phyloP scores from a whole-genome alignment of 2,888 invertebrate species.

The Brachynemurus nebulosus region DNA sequence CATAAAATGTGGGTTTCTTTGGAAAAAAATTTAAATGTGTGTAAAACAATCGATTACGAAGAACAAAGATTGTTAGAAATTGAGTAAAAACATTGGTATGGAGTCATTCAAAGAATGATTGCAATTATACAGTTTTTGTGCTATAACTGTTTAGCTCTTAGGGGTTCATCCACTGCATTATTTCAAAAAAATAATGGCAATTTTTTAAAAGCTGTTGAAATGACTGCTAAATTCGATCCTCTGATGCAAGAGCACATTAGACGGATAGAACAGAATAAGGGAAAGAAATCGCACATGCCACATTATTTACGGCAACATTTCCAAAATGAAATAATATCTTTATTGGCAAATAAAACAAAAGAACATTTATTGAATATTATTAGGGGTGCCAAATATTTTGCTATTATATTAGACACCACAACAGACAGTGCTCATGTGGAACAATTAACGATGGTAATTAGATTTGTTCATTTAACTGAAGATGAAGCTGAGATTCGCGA shows the following conservation, averaged over 20 bases:
- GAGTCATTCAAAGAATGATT: conserved; percentile 15
- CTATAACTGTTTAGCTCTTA: conserved; percentile 14
- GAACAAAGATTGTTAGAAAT: conserved; percentile 14
- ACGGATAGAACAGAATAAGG: conserved; percentile 2
- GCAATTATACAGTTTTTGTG: conserved; percentile 15
- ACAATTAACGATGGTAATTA: conserved; percentile 1
- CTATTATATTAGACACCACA: conserved; percentile 3
- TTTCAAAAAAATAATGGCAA: conserved; percentile 15
- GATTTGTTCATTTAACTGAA: not conserved
- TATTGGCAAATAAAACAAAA: conserved; percentile 16
- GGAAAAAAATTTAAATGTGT: conserved; percentile 12
- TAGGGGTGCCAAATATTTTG: conserved; percentile 1
- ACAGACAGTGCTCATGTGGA: conserved; percentile 1
- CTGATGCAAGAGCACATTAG: conserved; percentile 15
- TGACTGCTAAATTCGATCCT: conserved; percentile 17
- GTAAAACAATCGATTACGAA: conserved; percentile 13
- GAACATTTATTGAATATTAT: conserved; percentile 13
- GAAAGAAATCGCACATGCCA: conserved; percentile 4
- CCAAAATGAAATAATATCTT: conserved; percentile 16
- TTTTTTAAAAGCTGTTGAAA: conserved; percentile 17
- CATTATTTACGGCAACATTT: not conserved
- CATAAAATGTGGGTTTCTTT: conserved; percentile 13
- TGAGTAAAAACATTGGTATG: conserved; percentile 15
- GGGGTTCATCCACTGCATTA: conserved; percentile 11
- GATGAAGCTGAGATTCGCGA: not conserved